Base-by-base conservation (phyloP, 2,113 vertebrate species). In the Chrysemys picta region DNA sequence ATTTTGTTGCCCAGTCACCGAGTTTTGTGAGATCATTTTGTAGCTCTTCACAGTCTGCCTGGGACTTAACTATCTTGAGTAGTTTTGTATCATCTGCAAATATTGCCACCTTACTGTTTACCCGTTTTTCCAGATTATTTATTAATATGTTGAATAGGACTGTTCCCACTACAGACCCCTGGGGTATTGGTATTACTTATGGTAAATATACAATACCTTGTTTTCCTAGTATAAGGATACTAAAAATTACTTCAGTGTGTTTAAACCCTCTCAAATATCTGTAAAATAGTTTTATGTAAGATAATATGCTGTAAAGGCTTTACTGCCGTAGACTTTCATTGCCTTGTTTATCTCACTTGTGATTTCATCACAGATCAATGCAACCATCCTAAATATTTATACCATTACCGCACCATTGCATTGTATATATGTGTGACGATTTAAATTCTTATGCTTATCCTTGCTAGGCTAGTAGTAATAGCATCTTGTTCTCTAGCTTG, bases 361-460 rank as follows among this genome's bases (percentile, higher is more conserved):
- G 35, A 69, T 19, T 88, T 95, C 50, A 82, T 35, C 80, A 53
- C 65, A 89, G 27, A 91, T 95, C 79, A 95, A 81, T 92, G 62
- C 85, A 95, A 4, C 81, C 72, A 57, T 88, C 27, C 86, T 81
- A 95, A 94, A 93, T 85, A 75, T 80, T 94, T 89, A 72, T 87
- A 85, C 89, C 94, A 87, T 78, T 78, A 72, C 45, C 82, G 65
- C 93, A 79, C 25, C 4, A 7, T 24, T 75, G 47, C 90, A 72
- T 3, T 95, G 22, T 95, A 82, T 91, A 56, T 57, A 62, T 59
- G 24, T 69, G 65, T 69, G 86, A 88, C 10, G 75, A 87, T 92
- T 95, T 95, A 62, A 92, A 91, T 95, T 95, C 79, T 92, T 94
- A 79, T 91, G 53, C 91, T 47, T 96, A 65, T 88, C 89, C 78